A percentile compares a stretch with the other conserved stretches of the same genome.
Evolutionary conservation across 2,888 invertebrate species (phyloP).

Genomic region (Cantharis rustica): DNA sequence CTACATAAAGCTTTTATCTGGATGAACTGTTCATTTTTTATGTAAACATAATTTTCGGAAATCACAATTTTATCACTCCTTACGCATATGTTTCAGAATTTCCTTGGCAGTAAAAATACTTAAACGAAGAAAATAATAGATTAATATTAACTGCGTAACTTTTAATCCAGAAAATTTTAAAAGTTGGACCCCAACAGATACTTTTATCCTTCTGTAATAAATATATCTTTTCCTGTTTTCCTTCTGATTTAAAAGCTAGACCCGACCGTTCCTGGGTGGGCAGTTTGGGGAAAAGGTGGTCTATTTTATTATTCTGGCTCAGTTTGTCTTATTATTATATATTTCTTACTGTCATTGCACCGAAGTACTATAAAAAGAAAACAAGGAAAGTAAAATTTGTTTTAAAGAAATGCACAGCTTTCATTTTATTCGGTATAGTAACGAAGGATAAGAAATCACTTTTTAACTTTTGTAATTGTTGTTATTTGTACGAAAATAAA

Average conservation of each 20-base stretch:
- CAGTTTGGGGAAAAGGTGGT: background rate
- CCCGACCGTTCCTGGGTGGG: background rate
- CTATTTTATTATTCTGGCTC: conserved; percentile 7
- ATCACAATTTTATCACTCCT: background rate
- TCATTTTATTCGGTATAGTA: background rate
- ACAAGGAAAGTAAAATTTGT: background rate
- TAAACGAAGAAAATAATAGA: background rate
- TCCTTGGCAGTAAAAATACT: background rate
- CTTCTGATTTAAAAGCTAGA: conserved; percentile 6
- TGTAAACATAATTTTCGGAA: background rate
- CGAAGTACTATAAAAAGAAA: background rate
- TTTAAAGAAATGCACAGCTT: background rate
- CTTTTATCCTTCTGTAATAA: conserved; percentile 4
- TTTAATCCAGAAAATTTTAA: background rate
- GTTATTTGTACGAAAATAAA: background rate
- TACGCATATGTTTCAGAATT: background rate
- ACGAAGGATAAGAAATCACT: background rate
- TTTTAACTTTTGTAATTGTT: background rate
- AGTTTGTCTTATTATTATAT: background rate
- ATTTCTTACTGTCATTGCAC: background rate
- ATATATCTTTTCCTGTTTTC: conserved; percentile 5
- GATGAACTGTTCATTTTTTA: background rate
- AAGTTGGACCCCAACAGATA: conserved; percentile 5
- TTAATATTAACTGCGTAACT: background rate
- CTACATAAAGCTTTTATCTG: background rate